Conservation (phyloP, 2,888 invertebrate genomes). For the Horisme vitalbata region DNA sequence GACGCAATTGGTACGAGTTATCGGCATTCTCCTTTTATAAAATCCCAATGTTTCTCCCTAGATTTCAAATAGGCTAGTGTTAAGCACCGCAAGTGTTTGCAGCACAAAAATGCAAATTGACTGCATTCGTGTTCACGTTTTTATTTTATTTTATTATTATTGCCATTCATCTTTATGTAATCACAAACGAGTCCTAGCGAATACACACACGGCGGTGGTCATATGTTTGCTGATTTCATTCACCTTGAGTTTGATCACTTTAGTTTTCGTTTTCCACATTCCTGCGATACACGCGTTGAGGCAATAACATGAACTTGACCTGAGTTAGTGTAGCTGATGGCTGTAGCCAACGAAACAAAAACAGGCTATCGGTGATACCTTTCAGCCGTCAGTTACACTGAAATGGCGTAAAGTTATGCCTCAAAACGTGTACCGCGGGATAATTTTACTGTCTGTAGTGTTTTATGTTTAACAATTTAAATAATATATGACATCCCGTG, state of each 20-base stretch:
- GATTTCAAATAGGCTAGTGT: background rate
- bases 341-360: background rate
- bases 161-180: conserved; percentile 47
- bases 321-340: conserved; percentile 14
- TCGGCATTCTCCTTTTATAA: no score
- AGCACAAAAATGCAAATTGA: conserved; percentile 18
- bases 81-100: conserved; percentile 1
- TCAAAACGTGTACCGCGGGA: conserved; percentile 32
- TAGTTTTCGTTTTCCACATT: conserved; percentile 61
- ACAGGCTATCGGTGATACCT: background rate
- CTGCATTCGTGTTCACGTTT: conserved; percentile 27
- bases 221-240: conserved; percentile 78
- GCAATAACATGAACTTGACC: background rate
- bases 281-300: conserved; percentile 30
- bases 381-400: conserved; percentile 16
- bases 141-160: conserved; percentile 44
- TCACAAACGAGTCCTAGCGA: conserved; percentile 76
- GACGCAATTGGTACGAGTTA: no score
- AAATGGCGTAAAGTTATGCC: background rate
- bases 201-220: conserved; percentile 82
- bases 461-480: conserved; percentile 74
- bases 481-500: conserved; percentile 84
- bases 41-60: background rate
- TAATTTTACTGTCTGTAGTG: conserved; percentile 78
- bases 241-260: conserved; percentile 74